Evolutionary conservation across 2,797 vertebrate species (phyloP).

Genomic region (Pteronotus mesoamericanus): DNA sequence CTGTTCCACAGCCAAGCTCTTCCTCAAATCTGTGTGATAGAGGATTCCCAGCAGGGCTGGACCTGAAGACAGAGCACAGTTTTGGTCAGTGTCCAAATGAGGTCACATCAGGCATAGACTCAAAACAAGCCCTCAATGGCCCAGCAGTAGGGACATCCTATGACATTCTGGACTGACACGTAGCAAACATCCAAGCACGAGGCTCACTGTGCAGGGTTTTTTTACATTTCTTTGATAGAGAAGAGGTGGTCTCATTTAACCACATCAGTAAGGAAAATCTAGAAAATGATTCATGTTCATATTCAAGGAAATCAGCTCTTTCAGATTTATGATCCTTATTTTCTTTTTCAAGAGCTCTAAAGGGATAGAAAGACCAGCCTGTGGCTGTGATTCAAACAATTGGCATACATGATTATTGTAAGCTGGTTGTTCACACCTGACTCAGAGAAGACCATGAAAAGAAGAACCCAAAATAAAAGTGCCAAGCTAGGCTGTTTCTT

Average conservation of each 20-base stretch:
- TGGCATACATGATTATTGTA: background rate
- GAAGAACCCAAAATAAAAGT: background rate
- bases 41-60: slow-evolving; percentile 64
- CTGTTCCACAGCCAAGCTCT: slow-evolving; percentile 82
- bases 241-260: background rate
- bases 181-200: background rate
- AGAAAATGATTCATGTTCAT: background rate
- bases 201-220: background rate
- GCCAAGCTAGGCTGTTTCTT: background rate
- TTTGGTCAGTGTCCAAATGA: background rate
- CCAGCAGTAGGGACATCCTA: background rate
- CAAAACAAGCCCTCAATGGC: background rate
- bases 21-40: slow-evolving; percentile 79
- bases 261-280: background rate
- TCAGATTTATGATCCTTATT: background rate
- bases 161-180: background rate
- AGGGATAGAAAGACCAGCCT: background rate
- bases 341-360: background rate
- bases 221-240: background rate
- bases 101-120: background rate
- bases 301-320: background rate
- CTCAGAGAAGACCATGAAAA: background rate
- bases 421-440: background rate
- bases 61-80: slow-evolving; percentile 71
- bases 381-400: background rate